These are phyloP conservation scores for Helicoverpa assulta DNA, from an alignment of 2,888 invertebrate species.

Conservation along the genomic window DNA sequence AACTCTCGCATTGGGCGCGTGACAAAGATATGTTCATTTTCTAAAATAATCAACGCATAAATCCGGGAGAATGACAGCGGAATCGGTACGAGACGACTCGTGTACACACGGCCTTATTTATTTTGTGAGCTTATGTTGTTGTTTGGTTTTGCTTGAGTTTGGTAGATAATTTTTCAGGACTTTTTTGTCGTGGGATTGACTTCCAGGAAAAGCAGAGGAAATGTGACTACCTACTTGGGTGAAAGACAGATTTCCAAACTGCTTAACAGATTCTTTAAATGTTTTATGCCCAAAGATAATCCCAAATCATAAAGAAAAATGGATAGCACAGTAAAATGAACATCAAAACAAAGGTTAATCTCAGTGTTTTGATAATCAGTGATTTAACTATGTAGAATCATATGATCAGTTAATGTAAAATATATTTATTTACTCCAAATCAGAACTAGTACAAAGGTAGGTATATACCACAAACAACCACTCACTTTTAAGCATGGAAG, in stretches of 20 bases:
- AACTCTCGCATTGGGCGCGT: slow-evolving; percentile 63
- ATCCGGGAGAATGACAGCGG: slow-evolving; percentile 66
- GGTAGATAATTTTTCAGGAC: not conserved
- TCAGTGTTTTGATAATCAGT: too few relatives aligned
- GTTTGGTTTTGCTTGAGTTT: slow-evolving; percentile 17
- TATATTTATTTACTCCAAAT: not conserved
- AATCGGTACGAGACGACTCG: slow-evolving; percentile 55
- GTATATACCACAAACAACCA: not conserved
- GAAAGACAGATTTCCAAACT: too few relatives aligned
- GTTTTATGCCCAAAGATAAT: too few relatives aligned
- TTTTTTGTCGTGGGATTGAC: not conserved
- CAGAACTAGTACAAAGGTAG: not conserved
- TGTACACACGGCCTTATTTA: slow-evolving; percentile 63
- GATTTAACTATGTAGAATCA: too few relatives aligned
- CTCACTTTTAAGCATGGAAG: not conserved
- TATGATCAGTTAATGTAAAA: not conserved
- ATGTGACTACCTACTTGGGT: too few relatives aligned
- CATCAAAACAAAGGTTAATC: too few relatives aligned
- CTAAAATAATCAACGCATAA: slow-evolving; percentile 77
- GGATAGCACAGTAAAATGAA: too few relatives aligned
- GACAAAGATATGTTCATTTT: slow-evolving; percentile 76
- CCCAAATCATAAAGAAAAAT: too few relatives aligned
- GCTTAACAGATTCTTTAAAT: too few relatives aligned
- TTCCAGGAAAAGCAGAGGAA: not conserved
- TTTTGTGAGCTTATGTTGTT: slow-evolving; percentile 42